Percentiles rank a stretch among this genome's conserved stretches.
These are phyloP conservation scores for Lymantria dispar DNA, from an alignment of 2,888 invertebrate species.

Conservation along the genomic window DNA sequence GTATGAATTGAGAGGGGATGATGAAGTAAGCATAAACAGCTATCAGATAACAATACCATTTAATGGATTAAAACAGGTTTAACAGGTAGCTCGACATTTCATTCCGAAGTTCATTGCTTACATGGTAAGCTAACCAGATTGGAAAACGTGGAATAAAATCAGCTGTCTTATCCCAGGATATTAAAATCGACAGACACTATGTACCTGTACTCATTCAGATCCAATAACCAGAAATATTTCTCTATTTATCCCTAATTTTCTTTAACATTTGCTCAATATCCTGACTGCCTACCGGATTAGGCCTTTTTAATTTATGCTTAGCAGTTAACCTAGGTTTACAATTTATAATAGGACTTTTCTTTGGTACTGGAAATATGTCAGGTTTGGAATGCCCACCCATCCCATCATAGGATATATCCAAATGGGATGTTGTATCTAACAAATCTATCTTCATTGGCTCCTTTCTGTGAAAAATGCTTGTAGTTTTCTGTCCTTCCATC, in stretches of 20 bases:
- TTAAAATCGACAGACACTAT: no score
- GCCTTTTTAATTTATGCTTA: slow-evolving; percentile 57
- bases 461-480: slow-evolving; percentile 59
- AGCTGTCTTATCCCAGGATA: no score
- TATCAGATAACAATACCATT: no score
- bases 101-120: no score
- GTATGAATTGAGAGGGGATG: no score
- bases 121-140: no score
- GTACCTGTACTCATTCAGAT: no score
- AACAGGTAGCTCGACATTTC: no score
- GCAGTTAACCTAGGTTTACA: slow-evolving; percentile 51
- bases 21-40: no score
- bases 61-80: no score
- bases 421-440: slow-evolving; percentile 14
- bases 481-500: slow-evolving; percentile 23
- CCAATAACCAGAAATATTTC: background rate
- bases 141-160: no score
- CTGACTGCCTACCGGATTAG: slow-evolving; percentile 42
- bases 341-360: slow-evolving; percentile 33
- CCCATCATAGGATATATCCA: slow-evolving; percentile 74
- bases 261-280: slow-evolving; percentile 54
- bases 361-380: slow-evolving; percentile 69
- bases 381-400: slow-evolving; percentile 81
- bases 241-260: slow-evolving; percentile 24
- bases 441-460: slow-evolving; percentile 42